Conservation (phyloP, 2,113 vertebrate genomes). For the Scopus umbretta region DNA sequence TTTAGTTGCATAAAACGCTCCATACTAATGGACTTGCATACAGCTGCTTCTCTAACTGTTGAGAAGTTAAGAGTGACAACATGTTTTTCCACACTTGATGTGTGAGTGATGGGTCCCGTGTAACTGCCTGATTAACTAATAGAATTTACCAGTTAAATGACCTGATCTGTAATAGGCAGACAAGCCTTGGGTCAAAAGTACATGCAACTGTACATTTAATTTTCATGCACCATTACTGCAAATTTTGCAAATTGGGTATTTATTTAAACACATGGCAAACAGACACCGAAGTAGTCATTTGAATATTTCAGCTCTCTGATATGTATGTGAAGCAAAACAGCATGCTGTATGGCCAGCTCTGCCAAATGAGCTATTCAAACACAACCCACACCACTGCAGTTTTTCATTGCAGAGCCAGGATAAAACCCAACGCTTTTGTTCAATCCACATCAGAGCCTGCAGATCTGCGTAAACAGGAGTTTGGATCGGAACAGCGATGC, state of each 20-base stretch:
- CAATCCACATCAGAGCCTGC: background rate
- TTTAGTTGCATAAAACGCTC: background rate
- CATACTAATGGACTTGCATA: background rate
- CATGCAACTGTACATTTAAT: background rate
- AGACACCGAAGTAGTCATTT: background rate
- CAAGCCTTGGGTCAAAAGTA: conserved; percentile 29
- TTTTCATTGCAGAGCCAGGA: background rate
- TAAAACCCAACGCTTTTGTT: background rate
- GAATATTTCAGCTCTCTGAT: background rate
- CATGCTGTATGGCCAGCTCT: background rate
- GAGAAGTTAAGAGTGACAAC: background rate
- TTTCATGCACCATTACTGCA: conserved; percentile 40
- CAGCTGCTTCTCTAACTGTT: background rate
- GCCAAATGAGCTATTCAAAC: background rate
- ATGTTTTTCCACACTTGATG: background rate
- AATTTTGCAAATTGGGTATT: conserved; percentile 43
- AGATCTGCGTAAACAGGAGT: background rate
- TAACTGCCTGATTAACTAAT: background rate
- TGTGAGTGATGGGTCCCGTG: background rate
- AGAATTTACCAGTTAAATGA: background rate
- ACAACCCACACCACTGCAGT: background rate
- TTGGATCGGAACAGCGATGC: background rate
- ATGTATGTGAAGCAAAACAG: background rate
- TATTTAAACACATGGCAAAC: conserved; percentile 48
- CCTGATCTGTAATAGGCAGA: background rate